Conservation (phyloP, 35 echinoderm and acorn worm genomes). For the Stichopus chloronotus region DNA sequence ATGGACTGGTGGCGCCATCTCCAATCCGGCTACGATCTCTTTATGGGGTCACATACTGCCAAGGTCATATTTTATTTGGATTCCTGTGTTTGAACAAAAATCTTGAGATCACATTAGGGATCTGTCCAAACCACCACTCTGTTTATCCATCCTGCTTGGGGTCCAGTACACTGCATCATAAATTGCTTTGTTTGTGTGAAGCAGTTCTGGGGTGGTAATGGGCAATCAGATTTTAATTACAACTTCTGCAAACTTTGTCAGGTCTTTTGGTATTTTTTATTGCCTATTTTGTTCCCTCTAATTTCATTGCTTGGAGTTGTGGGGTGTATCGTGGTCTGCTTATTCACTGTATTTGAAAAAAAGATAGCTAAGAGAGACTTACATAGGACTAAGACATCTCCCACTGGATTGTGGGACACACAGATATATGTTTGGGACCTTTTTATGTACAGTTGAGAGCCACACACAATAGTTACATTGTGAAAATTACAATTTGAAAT, state of each 20-base stretch:
- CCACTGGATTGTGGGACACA: too few species aligned
- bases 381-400: too few species aligned
- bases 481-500: too few species aligned
- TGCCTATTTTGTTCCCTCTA: neutral
- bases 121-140: neutral
- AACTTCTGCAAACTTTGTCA: conserved; percentile 15
- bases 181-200: conserved; percentile 34
- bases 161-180: neutral
- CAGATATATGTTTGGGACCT: too few species aligned
- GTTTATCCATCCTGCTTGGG: conserved; percentile 6
- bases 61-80: conserved; percentile 50
- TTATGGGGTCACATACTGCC: conserved; percentile 34
- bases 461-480: too few species aligned
- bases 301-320: neutral
- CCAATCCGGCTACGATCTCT: conserved; percentile 18
- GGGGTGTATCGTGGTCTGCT: neutral
- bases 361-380: too few species aligned
- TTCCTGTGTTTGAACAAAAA: conserved; percentile 36
- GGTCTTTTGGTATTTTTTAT: conserved; percentile 8
- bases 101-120: conserved; percentile 35
- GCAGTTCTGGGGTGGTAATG: neutral
- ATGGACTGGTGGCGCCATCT: conserved; percentile 24
- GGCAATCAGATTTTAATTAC: conserved; percentile 40
- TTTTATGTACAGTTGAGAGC: too few species aligned
- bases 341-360: neutral